Conservation (phyloP, 2,113 vertebrate species). For the Platycercus adscitus region DNA sequence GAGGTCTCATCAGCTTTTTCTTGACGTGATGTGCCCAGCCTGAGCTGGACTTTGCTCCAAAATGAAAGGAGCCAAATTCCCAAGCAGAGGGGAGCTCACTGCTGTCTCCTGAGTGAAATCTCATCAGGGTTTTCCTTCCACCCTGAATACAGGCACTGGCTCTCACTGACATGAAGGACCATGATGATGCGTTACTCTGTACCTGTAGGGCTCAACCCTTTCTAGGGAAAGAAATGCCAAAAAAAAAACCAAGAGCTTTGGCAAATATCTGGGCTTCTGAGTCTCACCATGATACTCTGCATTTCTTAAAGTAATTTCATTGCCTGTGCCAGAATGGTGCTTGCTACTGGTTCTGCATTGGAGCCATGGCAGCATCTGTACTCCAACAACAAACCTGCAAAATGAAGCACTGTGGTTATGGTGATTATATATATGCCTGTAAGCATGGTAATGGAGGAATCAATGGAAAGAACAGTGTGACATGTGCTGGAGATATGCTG, state of each 20-base stretch:
- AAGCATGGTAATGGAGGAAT: neutral
- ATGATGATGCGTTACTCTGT: fast-evolving
- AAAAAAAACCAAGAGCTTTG: neutral
- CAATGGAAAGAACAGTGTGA: neutral
- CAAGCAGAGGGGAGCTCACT: neutral
- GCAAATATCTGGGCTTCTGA: neutral
- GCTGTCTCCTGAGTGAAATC: neutral
- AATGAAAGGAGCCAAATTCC: neutral
- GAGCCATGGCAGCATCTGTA: neutral
- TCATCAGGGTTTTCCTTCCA: neutral
- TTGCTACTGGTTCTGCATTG: neutral
- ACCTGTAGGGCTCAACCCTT: neutral
- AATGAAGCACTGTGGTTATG: neutral
- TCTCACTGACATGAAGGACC: neutral
- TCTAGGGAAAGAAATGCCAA: neutral
- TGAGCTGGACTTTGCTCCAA: neutral
- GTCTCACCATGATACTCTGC: neutral
- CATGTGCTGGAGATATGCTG: neutral
- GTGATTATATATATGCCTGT: neutral
- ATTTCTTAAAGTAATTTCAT: neutral
- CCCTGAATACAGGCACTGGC: fast-evolving
- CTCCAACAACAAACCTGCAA: neutral
- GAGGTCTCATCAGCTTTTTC: fast-evolving
- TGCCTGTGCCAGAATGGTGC: neutral
- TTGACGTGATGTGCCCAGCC: neutral